These are phyloP conservation scores for Leptobrachium leishanense DNA, from an alignment of 2,113 vertebrate species.

Conservation along the genomic window DNA sequence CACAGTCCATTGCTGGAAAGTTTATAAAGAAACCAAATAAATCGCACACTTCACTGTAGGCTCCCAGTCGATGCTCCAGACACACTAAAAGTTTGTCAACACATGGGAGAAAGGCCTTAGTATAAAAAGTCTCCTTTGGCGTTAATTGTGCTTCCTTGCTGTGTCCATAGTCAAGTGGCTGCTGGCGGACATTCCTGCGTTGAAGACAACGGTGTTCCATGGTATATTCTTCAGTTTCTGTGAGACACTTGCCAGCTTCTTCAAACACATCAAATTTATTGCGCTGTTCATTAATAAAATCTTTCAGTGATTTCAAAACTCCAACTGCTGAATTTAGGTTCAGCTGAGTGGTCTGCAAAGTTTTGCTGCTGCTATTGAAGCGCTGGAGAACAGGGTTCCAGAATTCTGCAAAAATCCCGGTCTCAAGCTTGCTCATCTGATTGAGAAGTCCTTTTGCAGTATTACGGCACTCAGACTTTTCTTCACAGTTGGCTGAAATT, in stretches of 20 bases:
- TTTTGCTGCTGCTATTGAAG: background rate
- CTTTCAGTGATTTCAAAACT: background rate
- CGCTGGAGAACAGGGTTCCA: background rate
- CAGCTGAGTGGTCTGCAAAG: background rate
- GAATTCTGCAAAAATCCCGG: too few species aligned
- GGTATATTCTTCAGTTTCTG: background rate
- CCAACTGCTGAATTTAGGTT: background rate
- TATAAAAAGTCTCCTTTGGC: background rate
- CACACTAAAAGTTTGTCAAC: background rate
- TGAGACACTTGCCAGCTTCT: background rate
- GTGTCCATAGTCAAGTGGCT: background rate
- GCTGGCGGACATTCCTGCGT: background rate
- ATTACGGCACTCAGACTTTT: too few species aligned
- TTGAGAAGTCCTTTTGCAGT: too few species aligned
- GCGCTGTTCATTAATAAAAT: background rate
- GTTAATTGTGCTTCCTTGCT: background rate
- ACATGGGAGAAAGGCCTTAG: background rate
- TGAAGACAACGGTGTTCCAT: background rate
- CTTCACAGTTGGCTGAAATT: too few species aligned
- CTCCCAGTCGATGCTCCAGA: background rate
- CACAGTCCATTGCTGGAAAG: background rate
- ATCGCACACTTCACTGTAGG: background rate
- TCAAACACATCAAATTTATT: background rate
- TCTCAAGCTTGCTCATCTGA: too few species aligned
- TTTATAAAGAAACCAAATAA: background rate